Percentiles rank a stretch among this genome's conserved stretches.
These are phyloP conservation scores for Acanthornis magna DNA, from an alignment of 2,797 vertebrate species.

Conservation along the genomic window DNA sequence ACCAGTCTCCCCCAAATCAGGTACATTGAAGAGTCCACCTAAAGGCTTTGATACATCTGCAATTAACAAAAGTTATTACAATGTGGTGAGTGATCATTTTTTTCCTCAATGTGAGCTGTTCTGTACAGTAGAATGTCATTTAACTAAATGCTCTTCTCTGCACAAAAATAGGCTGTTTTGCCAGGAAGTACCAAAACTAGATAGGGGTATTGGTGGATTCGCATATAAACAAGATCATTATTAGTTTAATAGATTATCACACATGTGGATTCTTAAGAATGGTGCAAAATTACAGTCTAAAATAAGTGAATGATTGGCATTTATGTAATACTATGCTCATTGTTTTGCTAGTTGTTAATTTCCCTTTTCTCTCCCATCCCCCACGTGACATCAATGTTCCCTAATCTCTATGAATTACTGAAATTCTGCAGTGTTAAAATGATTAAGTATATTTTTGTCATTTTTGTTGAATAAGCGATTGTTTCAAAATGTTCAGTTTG, in stretches of 20 bases:
- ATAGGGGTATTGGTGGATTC: neutral
- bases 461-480: neutral
- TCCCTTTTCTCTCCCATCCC: neutral
- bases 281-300: neutral
- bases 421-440: neutral
- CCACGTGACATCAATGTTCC: neutral
- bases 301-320: neutral
- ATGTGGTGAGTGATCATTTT: constrained; percentile 83
- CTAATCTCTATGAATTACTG: neutral
- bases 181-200: neutral
- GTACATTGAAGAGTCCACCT: constrained; percentile 91
- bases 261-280: neutral
- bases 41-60: constrained; percentile 92
- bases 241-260: neutral
- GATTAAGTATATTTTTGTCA: neutral
- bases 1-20: constrained; percentile 96
- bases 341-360: neutral
- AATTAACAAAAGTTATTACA: constrained; percentile 98
- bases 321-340: neutral
- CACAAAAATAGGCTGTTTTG: neutral
- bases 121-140: neutral
- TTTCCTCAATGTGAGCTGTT: neutral
- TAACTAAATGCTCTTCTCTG: neutral
- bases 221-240: neutral
- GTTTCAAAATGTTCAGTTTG: neutral